Evolutionary conservation across 1,140 invertebrate genomes (phyloP).

Genomic region (Choristoneura fumiferana): DNA sequence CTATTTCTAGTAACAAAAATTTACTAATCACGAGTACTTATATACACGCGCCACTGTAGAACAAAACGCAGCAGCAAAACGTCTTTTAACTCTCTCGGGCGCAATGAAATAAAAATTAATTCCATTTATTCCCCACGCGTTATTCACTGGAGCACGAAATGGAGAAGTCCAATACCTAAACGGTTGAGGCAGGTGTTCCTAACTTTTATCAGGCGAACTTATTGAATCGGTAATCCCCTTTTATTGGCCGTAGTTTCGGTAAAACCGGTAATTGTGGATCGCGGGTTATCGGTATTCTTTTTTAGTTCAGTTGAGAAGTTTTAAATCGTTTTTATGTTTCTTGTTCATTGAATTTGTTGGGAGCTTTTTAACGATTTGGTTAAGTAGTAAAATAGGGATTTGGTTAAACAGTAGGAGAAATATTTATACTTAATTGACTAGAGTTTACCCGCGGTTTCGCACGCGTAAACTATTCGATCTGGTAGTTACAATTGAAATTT

Average conservation of each 20-base stretch:
- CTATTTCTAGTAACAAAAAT: no score
- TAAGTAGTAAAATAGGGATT: background rate
- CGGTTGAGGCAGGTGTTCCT: slow-evolving; percentile 48
- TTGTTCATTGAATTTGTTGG: slow-evolving; percentile 8
- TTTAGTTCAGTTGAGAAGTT: background rate
- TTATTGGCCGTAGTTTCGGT: slow-evolving; percentile 44
- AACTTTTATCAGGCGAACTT: slow-evolving; percentile 63
- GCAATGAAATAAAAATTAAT: slow-evolving; percentile 7
- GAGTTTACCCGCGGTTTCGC: no score
- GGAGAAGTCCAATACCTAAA: slow-evolving; percentile 1
- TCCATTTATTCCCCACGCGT: background rate
- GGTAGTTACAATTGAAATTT: no score
- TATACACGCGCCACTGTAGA: no score
- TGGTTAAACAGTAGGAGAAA: no score
- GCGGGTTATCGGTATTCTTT: slow-evolving; percentile 16
- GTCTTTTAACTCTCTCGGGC: background rate
- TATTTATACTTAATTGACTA: no score
- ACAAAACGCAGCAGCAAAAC: no score
- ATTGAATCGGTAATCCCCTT: slow-evolving; percentile 70
- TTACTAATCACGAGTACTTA: no score
- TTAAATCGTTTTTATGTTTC: background rate
- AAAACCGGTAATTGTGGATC: slow-evolving; percentile 16
- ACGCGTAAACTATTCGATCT: no score
- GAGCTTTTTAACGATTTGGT: background rate
- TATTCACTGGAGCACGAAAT: slow-evolving; percentile 1